These are phyloP conservation scores for Danio kyathit DNA, from an alignment of 2,797 vertebrate species.

Conservation along the genomic window DNA sequence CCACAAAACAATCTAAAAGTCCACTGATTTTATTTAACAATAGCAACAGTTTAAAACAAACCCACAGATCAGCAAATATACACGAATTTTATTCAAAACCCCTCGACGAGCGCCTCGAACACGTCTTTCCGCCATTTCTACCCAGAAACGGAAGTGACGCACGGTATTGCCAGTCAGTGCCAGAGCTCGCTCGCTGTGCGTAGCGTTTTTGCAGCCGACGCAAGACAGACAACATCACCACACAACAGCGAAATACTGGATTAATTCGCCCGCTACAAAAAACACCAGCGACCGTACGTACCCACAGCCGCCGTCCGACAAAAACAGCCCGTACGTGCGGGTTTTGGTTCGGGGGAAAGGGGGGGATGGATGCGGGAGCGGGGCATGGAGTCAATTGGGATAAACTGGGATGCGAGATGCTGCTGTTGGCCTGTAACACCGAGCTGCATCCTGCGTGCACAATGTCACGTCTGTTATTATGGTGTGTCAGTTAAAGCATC, in stretches of 20 bases:
- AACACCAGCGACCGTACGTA: constrained; percentile 35
- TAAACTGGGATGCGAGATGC: constrained; percentile 55
- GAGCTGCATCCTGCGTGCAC: constrained; percentile 22
- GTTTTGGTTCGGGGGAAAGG: background rate
- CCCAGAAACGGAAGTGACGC: constrained; percentile 56
- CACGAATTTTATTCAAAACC: background rate
- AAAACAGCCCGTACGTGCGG: background rate
- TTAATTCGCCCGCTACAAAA: background rate
- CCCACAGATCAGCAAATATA: background rate
- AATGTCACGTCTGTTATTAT: constrained; percentile 1
- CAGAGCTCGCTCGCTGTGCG: constrained; percentile 17
- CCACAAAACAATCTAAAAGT: background rate
- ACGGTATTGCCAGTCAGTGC: background rate
- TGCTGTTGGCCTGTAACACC: constrained; percentile 49
- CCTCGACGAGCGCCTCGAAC: background rate
- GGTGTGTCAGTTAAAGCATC: background rate
- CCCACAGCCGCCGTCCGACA: background rate
- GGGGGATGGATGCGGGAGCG: constrained; percentile 53
- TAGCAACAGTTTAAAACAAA: background rate
- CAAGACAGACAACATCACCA: constrained; percentile 28
- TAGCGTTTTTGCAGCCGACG: constrained; percentile 42
- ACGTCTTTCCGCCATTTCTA: background rate
- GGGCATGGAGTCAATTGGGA: constrained; percentile 41
- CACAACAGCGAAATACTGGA: background rate
- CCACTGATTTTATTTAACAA: background rate